Base-by-base conservation (phyloP, 2,113 vertebrate genomes). In the Phaetusa simplex region DNA sequence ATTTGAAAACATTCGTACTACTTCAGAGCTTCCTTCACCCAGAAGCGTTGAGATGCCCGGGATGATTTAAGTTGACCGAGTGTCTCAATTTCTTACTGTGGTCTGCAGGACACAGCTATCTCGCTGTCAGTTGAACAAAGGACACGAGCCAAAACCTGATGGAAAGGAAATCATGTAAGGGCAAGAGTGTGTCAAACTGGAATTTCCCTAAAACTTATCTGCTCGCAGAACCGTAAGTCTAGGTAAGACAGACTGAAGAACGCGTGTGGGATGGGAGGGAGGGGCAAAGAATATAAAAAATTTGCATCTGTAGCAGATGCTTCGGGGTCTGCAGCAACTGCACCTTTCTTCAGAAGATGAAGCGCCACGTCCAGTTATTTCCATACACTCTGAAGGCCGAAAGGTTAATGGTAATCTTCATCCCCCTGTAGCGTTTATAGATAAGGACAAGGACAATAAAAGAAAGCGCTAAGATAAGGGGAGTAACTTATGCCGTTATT, bases 101-200 rank as follows among this genome's bases (percentile, higher is more conserved):
- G 15, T 47, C 65, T 26, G 17, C 61, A 70, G 34, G 45, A 8
- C 47, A 11, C 49, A 5, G 38, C 27, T 29, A 22, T 24, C 32
- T 7, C 45, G 19, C 2, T 5, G 17, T 26, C 49, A 27, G 8
- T 2, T 12, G 11, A 6, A 32, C 14, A 38, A 40, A 53, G 71
- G 32, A 45, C 18, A 6, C 0, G 32, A 67, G 34, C 10, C n/a
- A 49, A 19, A 49, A 38, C 14, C 1, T 0, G 16, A 36, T 15
- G 53, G 38, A 19, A 76, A 56, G 36, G 47, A n/a, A 58, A 9
- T 42, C 32, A 50, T 7, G 3, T 62, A 12, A 83, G 62, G 50
- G 62, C 32, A 50, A 40, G 59, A 47, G 40, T 20, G 24, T 19
- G 70, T 64, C 27, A 34, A 40, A 42, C 32, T 45, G 29, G 45